phyloP scores from a whole-genome alignment of 2,113 vertebrate species.

The Hyla sarda region DNA sequence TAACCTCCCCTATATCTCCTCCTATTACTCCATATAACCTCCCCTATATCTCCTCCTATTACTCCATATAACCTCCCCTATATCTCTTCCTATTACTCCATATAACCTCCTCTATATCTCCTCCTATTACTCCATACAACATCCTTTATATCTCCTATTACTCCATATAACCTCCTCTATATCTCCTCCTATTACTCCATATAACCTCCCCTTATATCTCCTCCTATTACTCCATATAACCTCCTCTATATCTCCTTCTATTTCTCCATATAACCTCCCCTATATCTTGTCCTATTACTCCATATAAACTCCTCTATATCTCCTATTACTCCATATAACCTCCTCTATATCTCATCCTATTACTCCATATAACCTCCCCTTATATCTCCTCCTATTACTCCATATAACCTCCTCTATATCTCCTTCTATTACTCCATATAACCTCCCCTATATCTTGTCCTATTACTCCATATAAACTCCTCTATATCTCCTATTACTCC shows the following conservation, averaged over 20 bases:
- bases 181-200: background rate
- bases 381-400: too few relatives aligned
- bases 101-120: too few relatives aligned
- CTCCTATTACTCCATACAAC: too few relatives aligned
- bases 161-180: background rate
- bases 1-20: too few relatives aligned
- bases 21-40: too few relatives aligned
- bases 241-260: background rate
- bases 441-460: background rate
- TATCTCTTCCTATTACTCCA: too few relatives aligned
- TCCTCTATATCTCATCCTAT: background rate
- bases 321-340: background rate
- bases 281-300: background rate
- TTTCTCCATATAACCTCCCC: background rate
- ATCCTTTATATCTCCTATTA: background rate
- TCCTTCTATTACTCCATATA: too few relatives aligned
- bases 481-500: slow-evolving; percentile 8
- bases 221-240: background rate
- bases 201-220: background rate
- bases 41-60: too few relatives aligned
- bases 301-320: background rate
- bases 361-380: background rate
- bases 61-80: too few relatives aligned
- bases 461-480: background rate
- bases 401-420: too few relatives aligned